Percentiles rank a stretch among this genome's conserved stretches.
Evolutionary conservation across 1,140 invertebrate genomes (phyloP).

Genomic region (Lutraria rhynchaena): DNA sequence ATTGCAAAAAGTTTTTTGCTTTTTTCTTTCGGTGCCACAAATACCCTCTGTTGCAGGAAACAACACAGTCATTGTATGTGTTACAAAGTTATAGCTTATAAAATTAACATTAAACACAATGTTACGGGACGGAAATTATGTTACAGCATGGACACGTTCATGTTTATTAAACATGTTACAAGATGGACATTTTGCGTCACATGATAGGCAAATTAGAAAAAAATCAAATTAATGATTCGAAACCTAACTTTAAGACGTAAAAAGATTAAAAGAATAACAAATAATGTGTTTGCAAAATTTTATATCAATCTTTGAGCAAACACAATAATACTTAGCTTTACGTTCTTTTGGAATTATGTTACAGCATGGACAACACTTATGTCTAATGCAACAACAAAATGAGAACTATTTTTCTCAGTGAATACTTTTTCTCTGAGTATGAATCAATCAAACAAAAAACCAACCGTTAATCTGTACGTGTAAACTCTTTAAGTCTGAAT

Average conservation of each 20-base stretch:
- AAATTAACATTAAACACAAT: no score
- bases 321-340: slow-evolving; percentile 4
- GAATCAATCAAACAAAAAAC: slow-evolving; percentile 15
- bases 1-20: no score
- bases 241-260: no score
- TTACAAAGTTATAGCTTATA: no score
- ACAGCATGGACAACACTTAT: slow-evolving; percentile 26
- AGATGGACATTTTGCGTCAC: no score
- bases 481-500: neutral
- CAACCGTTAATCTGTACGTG: slow-evolving; percentile 12
- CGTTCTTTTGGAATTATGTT: slow-evolving; percentile 12
- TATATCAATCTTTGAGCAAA: no score
- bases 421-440: slow-evolving; percentile 29
- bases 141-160: slow-evolving; percentile 19
- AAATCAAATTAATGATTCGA: no score
- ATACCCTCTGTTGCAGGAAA: neutral
- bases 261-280: slow-evolving; percentile 14
- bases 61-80: no score
- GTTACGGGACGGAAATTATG: no score
- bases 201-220: no score
- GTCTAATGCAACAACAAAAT: slow-evolving; percentile 15
- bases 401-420: slow-evolving; percentile 27
- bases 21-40: slow-evolving; percentile 4
- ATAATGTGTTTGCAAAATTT: slow-evolving; percentile 3
- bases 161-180: no score